Conservation (phyloP, 2,113 vertebrate genomes). For the Thomomys bottae region DNA sequence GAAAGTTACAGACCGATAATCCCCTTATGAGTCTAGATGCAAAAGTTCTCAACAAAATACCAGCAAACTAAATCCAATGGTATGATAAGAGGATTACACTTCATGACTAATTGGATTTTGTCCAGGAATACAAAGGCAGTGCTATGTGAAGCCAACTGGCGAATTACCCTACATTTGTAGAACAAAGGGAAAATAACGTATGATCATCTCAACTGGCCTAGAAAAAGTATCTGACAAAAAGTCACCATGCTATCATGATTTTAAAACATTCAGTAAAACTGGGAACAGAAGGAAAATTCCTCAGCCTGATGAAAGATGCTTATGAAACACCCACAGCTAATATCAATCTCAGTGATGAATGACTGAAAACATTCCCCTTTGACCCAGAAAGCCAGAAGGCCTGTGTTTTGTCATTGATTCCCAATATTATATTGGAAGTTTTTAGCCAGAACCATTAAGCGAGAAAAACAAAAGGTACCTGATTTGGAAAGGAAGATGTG, state of each 20-base stretch:
- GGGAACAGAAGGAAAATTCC: slow-evolving; percentile 11
- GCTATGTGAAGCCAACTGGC: background rate
- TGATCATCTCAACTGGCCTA: background rate
- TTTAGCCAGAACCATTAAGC: background rate
- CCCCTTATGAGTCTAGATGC: background rate
- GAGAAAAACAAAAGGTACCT: background rate
- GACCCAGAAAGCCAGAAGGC: background rate
- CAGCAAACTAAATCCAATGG: background rate
- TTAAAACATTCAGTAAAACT: background rate
- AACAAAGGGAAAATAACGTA: background rate
- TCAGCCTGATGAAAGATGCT: background rate
- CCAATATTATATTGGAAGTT: background rate
- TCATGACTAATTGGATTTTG: background rate
- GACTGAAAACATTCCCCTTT: background rate
- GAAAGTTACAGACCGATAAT: background rate
- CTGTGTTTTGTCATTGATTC: background rate
- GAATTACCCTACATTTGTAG: background rate
- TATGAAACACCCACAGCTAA: slow-evolving; percentile 9
- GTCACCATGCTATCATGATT: no score
- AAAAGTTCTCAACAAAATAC: background rate
- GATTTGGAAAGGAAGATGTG: background rate
- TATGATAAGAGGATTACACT: background rate
- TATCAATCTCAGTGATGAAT: no score
- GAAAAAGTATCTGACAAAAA: background rate
- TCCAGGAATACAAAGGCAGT: background rate